phyloP scores from a whole-genome alignment of 2,888 invertebrate genomes.

The Argyra leucocephala region DNA sequence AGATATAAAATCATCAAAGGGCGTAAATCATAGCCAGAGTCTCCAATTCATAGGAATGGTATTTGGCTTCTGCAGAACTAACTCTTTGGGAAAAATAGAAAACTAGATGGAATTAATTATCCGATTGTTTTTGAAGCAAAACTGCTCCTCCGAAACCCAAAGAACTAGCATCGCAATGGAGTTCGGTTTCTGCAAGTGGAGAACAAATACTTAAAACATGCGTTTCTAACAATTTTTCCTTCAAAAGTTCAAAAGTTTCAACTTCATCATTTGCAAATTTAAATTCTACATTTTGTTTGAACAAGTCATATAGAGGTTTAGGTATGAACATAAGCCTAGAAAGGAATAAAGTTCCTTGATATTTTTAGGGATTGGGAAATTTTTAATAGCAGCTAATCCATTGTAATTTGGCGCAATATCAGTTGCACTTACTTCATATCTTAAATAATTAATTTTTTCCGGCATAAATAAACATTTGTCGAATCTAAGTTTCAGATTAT shows the following conservation, averaged over 20 bases:
- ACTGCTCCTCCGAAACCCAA: constrained; percentile 31
- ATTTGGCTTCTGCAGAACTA: constrained; percentile 25
- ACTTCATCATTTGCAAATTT: constrained; percentile 17
- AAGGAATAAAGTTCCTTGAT: constrained; percentile 18
- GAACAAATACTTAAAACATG: constrained; percentile 31
- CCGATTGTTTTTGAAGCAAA: constrained; percentile 28
- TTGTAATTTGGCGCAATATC: too few species aligned
- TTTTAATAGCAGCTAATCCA: too few species aligned
- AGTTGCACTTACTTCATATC: too few species aligned
- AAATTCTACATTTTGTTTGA: constrained; percentile 17
- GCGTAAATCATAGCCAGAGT: constrained; percentile 29
- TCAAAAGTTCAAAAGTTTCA: constrained; percentile 16
- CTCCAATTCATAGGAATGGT: constrained; percentile 33
- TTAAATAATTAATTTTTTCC: too few species aligned
- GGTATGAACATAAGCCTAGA: too few species aligned
- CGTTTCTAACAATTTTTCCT: constrained; percentile 18
- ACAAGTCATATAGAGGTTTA: constrained; percentile 16
- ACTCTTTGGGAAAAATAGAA: constrained; percentile 32
- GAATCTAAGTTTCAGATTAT: neutral
- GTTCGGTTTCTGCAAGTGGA: constrained; percentile 27
- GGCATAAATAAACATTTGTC: constrained; percentile 10
- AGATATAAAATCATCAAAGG: constrained; percentile 23
- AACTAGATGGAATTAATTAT: constrained; percentile 29
- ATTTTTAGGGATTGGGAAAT: too few species aligned
- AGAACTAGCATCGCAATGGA: constrained; percentile 32